Conservation (phyloP, 2,797 vertebrate genomes). For the Neosalanx taihuensis region DNA sequence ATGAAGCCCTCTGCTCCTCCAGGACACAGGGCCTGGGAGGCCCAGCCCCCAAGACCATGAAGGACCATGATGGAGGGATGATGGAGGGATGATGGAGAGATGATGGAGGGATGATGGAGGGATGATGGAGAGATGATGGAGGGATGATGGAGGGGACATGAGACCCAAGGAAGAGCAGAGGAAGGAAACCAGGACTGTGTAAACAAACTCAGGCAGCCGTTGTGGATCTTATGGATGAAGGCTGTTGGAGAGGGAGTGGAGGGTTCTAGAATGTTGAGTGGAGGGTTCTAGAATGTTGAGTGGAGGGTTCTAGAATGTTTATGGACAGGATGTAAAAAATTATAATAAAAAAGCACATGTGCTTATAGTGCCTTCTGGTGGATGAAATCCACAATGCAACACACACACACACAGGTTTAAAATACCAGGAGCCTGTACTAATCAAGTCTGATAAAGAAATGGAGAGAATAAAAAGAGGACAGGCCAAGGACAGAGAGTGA, state of each 20-base stretch:
- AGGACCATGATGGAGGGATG: background rate
- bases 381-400: background rate
- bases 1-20: no score
- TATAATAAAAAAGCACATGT: background rate
- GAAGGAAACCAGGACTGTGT: background rate
- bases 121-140: conserved; percentile 30
- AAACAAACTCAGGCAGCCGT: background rate
- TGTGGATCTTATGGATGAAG: background rate
- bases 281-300: no score
- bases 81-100: no score
- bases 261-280: conserved; percentile 28
- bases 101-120: no score
- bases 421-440: conserved; percentile 51
- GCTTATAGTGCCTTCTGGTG: background rate
- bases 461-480: background rate
- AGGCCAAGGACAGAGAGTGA: conserved; percentile 23
- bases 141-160: conserved; percentile 59
- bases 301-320: no score
- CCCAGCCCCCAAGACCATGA: no score
- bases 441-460: no score
- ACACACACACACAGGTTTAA: conserved; percentile 16
- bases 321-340: background rate
- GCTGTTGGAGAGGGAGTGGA: conserved; percentile 11
- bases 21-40: no score
- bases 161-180: conserved; percentile 23